Percentiles rank a stretch among this genome's conserved stretches.
phyloP scores from a whole-genome alignment of 2,113 vertebrate species.

The Burhinus bistriatus region DNA sequence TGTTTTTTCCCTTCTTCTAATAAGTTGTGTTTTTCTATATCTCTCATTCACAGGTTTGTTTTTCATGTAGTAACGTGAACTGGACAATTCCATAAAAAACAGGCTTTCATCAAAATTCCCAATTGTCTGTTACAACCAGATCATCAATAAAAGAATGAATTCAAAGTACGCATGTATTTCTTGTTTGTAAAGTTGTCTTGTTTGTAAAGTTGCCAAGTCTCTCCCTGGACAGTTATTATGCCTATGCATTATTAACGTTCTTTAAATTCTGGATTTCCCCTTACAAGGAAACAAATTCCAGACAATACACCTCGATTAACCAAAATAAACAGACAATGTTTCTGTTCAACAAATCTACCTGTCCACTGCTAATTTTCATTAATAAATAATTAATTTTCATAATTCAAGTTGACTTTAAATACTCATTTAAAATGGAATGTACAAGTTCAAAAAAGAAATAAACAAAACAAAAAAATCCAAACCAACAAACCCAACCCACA shows the following conservation, averaged over 20 bases:
- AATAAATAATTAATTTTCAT: too few species aligned
- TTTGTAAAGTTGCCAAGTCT: not conserved
- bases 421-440: not conserved
- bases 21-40: not conserved
- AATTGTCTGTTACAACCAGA: not conserved
- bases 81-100: not conserved
- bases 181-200: not conserved
- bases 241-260: constrained; percentile 1
- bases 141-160: not conserved
- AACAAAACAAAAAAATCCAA: not conserved
- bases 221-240: not conserved
- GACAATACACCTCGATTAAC: not conserved
- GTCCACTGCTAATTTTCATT: not conserved
- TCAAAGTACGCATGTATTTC: not conserved
- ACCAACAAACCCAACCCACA: not conserved
- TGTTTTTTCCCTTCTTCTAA: not conserved
- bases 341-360: not conserved
- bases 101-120: not conserved
- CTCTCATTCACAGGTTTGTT: not conserved
- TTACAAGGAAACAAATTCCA: not conserved
- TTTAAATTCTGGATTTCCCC: not conserved
- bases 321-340: not conserved
- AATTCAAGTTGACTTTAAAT: not conserved
- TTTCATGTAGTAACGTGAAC: not conserved
- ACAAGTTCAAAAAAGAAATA: not conserved